Evolutionary conservation across 1,140 invertebrate genomes (phyloP), one percentile per base, ranked within the genome.

Genomic region (Rhyzopertha dominica): DNA sequence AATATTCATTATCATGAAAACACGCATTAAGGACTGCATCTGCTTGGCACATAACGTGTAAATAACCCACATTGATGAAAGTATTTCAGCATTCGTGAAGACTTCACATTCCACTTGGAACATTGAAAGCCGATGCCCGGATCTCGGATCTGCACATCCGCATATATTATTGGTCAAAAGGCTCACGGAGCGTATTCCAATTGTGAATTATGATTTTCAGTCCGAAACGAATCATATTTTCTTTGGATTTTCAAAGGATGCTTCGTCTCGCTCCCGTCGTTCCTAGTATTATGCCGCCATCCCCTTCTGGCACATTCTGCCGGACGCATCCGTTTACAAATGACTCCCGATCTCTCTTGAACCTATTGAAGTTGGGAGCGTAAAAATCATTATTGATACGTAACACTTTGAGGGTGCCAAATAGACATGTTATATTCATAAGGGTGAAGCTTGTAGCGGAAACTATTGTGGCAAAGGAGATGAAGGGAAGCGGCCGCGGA

Each of bases 321-420:
- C 14, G 19, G 43, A 34, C 48, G 47, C 39, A 50, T 47, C 47
- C 52, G 43, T 46, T 51, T 42, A 46, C 36, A 42, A 54, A 54
- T 51, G 39, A 50, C 42, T 39, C 39, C 24, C 26, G 26, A 20
- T 53, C 52, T 58, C 53, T 56, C 48, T 49, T 34, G 41, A 50
- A 52, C 53, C 47, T 54, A 59, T 54, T 53, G 49, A 63, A 59
- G 52, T 56, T 51, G 56, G 49, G 53, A 59, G 51, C 51, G 56
- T 58, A 50, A 59, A 61, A 63, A 63, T 63, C 56, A 61, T 63
- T 63, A 63, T 65, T 62, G 63, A 66, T 63, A 66, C 55, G 61
- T 64, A 64, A 63, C 62, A 66, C 63, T 66, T 66, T 66, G 63
- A 66, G 63, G 63, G 63, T 64, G 63, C 60, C 62, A 64, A 61